Conservation (phyloP, 1,140 invertebrate species). For the Drosophila athabasca region DNA sequence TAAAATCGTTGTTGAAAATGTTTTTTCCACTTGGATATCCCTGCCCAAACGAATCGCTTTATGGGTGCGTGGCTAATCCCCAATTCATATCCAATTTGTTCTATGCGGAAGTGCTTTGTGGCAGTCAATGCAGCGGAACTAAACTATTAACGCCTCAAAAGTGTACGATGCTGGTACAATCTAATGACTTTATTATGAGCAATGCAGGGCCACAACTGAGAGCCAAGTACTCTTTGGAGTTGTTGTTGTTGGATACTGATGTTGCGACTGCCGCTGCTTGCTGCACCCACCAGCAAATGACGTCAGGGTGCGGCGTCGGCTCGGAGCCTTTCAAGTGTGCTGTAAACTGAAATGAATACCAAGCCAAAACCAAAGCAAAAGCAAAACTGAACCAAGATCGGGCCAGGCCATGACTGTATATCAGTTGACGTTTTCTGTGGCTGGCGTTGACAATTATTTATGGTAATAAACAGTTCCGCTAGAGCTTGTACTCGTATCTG, state of each 20-base stretch:
- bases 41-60: conserved; percentile 4
- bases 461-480: conserved; percentile 80
- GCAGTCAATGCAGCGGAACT: conserved; percentile 73
- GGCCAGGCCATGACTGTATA: conserved; percentile 70
- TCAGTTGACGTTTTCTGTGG: conserved; percentile 69
- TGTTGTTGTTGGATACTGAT: conserved; percentile 29
- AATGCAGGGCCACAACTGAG: conserved; percentile 58
- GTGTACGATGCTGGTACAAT: conserved; percentile 59
- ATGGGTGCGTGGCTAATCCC: conserved; percentile 38
- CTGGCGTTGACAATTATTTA: conserved; percentile 80
- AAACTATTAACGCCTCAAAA: conserved; percentile 73
- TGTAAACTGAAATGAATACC: conserved; percentile 76
- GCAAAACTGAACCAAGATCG: conserved; percentile 24
- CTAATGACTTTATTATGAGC: conserved; percentile 81
- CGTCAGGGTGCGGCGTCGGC: conserved; percentile 77
- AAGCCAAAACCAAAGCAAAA: conserved; percentile 26
- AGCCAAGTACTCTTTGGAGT: conserved; percentile 26
- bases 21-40: no score
- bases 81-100: conserved; percentile 45
- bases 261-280: conserved; percentile 15
- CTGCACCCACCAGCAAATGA: conserved; percentile 75
- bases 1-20: no score
- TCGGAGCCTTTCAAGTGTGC: conserved; percentile 73
- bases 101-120: conserved; percentile 61
- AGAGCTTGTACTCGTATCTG: conserved; percentile 38